phyloP scores from a whole-genome alignment of 2,888 invertebrate genomes.

The Agrilus mali region DNA sequence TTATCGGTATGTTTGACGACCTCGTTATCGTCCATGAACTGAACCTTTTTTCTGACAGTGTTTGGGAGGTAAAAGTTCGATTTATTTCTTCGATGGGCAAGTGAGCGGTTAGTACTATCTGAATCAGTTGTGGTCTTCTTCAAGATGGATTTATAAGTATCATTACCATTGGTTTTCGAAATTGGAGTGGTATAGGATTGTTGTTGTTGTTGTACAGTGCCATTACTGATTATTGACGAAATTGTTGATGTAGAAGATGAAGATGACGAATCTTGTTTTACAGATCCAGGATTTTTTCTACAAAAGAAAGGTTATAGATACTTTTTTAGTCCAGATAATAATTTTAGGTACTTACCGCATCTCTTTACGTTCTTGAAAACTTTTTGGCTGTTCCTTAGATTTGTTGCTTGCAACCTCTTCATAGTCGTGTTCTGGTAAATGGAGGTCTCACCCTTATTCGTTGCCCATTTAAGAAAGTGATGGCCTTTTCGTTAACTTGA shows the following conservation, averaged over 20 bases:
- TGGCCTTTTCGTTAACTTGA: conserved; percentile 17
- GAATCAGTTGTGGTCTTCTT: conserved; percentile 33
- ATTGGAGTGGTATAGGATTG: too few relatives aligned
- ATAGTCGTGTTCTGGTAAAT: conserved; percentile 20
- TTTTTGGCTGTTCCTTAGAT: conserved; percentile 7
- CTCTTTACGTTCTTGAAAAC: conserved; percentile 17
- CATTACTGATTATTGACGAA: too few relatives aligned
- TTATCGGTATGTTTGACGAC: conserved; percentile 13
- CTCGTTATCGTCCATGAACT: conserved; percentile 57
- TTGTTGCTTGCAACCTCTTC: conserved; percentile 20
- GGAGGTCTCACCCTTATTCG: conserved; percentile 34
- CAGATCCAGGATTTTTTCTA: too few relatives aligned
- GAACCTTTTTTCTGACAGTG: conserved; percentile 52
- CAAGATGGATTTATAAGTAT: conserved; percentile 39
- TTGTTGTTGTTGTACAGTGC: too few relatives aligned
- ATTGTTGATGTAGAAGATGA: too few relatives aligned
- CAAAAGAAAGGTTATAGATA: background rate
- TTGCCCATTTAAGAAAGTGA: conserved; percentile 29
- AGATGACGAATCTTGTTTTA: too few relatives aligned
- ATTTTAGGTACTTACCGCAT: conserved; percentile 5
- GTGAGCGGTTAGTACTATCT: conserved; percentile 20
- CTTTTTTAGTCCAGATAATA: too few relatives aligned
- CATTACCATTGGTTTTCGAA: conserved; percentile 1
- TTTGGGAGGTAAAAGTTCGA: conserved; percentile 52
- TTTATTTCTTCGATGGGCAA: conserved; percentile 25